Conservation (phyloP, 1,140 invertebrate species). For the Glomeris maerens region DNA sequence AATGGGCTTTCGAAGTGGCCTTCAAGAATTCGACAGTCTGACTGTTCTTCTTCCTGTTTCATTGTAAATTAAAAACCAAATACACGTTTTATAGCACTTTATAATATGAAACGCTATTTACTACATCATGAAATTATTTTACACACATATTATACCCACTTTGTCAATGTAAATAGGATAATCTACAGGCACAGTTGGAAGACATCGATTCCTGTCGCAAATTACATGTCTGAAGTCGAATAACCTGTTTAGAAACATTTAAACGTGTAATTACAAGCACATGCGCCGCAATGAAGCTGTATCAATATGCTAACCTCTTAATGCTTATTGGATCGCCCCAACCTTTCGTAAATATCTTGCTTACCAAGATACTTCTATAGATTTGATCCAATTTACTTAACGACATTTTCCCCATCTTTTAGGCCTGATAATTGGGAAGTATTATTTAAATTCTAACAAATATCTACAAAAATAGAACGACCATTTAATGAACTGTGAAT, state of each 20-base stretch:
- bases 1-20: conserved; percentile 82
- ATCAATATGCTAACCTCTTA: conserved; percentile 47
- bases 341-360: conserved; percentile 89
- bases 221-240: conserved; percentile 81
- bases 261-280: conserved; percentile 17
- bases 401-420: too few species aligned
- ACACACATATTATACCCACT: conserved; percentile 37
- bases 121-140: background rate
- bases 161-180: conserved; percentile 82
- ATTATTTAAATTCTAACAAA: too few species aligned
- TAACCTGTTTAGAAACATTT: conserved; percentile 45
- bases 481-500: too few species aligned
- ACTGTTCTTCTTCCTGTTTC: conserved; percentile 55
- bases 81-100: background rate
- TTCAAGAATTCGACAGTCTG: conserved; percentile 62
- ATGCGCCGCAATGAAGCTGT: conserved; percentile 4
- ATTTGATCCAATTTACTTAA: conserved; percentile 58
- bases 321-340: conserved; percentile 90
- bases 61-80: background rate
- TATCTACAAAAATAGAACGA: too few species aligned
- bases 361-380: conserved; percentile 73
- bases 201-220: conserved; percentile 64
- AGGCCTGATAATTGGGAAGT: too few species aligned
- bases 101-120: background rate
- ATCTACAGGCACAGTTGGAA: conserved; percentile 59